A percentile compares a stretch with the other conserved stretches of the same genome.
Evolutionary conservation across 2,113 vertebrate species (phyloP).

Genomic region (Acrocephalus kingi): DNA sequence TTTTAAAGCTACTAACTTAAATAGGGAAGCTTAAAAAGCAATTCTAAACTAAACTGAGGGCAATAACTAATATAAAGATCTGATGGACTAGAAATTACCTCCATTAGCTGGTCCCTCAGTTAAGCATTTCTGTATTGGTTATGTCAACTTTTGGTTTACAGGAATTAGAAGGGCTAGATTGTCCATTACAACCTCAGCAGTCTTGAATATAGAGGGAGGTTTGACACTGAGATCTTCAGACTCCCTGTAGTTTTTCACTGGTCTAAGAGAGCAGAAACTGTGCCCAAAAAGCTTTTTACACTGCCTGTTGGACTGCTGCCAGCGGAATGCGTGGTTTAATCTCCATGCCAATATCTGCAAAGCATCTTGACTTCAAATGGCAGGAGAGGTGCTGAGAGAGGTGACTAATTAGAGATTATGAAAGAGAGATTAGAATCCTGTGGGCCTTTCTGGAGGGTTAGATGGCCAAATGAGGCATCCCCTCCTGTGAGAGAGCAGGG

Average conservation of each 20-base stretch:
- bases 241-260: neutral
- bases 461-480: neutral
- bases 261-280: neutral
- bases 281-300: constrained; percentile 7
- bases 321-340: neutral
- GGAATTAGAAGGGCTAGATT: neutral
- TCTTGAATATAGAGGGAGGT: neutral
- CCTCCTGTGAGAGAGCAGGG: neutral
- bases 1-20: constrained; percentile 12
- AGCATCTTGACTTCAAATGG: constrained; percentile 10
- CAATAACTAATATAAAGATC: constrained; percentile 37
- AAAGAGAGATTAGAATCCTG: constrained; percentile 44
- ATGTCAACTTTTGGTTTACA: neutral
- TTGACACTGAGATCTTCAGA: constrained; percentile 1
- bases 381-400: constrained; percentile 21
- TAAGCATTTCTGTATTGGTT: constrained; percentile 30
- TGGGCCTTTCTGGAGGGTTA: constrained; percentile 1
- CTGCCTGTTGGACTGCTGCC: neutral
- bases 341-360: neutral
- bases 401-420: constrained; percentile 50
- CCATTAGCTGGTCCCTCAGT: constrained; percentile 12
- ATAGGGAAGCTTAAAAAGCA: constrained; percentile 47
- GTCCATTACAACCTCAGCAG: neutral
- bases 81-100: constrained; percentile 50
- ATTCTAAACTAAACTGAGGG: constrained; percentile 44